Percentiles rank a stretch among this genome's conserved stretches.
Conservation (phyloP, 2,888 invertebrate genomes). For the Onthophagus sagittarius region DNA sequence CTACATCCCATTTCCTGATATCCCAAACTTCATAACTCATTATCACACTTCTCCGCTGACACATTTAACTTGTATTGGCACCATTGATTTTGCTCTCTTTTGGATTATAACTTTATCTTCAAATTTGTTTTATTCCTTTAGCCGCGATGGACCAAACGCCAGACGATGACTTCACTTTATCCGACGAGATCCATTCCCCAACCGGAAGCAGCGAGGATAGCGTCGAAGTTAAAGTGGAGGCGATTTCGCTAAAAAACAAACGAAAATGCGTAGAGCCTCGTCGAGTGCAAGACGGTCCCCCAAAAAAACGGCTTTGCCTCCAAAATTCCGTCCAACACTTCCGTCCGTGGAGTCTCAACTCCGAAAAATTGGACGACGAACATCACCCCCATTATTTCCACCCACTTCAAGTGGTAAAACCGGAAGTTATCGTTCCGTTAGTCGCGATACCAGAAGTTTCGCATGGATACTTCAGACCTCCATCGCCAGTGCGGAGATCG, state of each 20-base stretch:
- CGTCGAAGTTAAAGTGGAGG: conserved; percentile 59
- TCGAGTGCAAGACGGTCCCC: conserved; percentile 60
- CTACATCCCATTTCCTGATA: no score
- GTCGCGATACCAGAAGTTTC: conserved; percentile 11
- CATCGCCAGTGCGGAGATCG: conserved; percentile 41
- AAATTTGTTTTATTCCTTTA: conserved; percentile 4
- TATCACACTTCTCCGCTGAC: background rate
- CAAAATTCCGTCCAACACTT: conserved; percentile 48
- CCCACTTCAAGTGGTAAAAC: background rate
- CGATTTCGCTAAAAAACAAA: conserved; percentile 60
- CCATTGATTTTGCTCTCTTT: background rate
- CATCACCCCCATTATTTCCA: background rate
- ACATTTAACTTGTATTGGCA: background rate
- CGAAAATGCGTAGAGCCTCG: conserved; percentile 65
- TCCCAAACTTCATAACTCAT: no score
- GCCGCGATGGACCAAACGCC: conserved; percentile 19
- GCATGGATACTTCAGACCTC: conserved; percentile 40
- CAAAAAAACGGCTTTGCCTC: conserved; percentile 68
- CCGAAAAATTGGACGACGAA: conserved; percentile 5
- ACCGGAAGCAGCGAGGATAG: conserved; percentile 64
- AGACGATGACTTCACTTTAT: conserved; percentile 59
- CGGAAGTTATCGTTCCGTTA: background rate
- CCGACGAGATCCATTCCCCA: conserved; percentile 55
- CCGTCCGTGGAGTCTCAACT: conserved; percentile 60
- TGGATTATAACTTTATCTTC: background rate